Percentiles rank a stretch among this genome's conserved stretches.
Conservation (phyloP, 2,113 vertebrate genomes). For the Lanius collurio region DNA sequence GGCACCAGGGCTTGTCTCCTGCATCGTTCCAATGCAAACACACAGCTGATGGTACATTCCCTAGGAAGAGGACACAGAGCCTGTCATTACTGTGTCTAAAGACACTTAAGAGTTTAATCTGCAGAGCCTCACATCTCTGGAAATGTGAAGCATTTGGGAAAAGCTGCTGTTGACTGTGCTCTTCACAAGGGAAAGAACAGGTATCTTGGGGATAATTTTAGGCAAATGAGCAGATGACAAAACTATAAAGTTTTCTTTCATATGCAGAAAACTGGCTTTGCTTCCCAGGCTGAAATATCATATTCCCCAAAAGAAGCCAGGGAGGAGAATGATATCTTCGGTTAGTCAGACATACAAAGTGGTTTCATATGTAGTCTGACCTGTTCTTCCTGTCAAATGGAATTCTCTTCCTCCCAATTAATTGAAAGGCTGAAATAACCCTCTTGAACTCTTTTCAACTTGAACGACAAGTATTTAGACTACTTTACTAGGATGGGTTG, state of each 20-base stretch:
- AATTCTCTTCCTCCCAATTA: background rate
- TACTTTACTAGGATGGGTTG: background rate
- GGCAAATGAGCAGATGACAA: background rate
- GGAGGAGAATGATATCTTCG: background rate
- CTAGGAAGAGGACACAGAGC: background rate
- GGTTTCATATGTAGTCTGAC: background rate
- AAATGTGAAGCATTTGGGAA: background rate
- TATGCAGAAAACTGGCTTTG: background rate
- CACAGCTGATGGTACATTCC: background rate
- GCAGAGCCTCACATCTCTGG: background rate
- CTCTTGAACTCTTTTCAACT: background rate
- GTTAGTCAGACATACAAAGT: background rate
- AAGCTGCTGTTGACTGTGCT: background rate
- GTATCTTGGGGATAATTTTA: background rate
- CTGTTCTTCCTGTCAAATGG: background rate
- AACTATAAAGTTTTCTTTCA: background rate
- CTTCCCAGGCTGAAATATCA: background rate
- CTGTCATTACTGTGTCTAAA: background rate
- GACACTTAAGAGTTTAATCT: background rate
- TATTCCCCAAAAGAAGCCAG: background rate
- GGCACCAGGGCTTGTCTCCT: background rate
- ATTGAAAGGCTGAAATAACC: background rate
- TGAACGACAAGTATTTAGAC: background rate
- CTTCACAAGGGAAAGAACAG: background rate
- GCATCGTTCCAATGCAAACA: background rate